phyloP scores from a whole-genome alignment of 2,797 vertebrate genomes.

The Macropus fuliginosus region DNA sequence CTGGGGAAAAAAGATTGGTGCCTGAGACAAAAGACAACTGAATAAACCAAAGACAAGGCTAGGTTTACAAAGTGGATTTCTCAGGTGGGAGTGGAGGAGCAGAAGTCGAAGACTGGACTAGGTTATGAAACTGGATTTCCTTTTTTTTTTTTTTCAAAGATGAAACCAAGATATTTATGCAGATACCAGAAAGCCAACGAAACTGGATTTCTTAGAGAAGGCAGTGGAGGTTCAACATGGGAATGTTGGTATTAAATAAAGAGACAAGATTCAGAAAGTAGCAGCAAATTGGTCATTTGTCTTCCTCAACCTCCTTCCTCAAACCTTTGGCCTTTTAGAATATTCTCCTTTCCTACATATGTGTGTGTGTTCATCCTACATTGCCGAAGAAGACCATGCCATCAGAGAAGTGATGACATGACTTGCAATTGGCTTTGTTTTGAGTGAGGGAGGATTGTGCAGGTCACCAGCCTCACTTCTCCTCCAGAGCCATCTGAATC shows the following conservation, averaged over 20 bases:
- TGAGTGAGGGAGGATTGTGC: too few species aligned
- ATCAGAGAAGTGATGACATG: too few species aligned
- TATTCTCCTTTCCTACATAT: neutral
- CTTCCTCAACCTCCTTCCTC: neutral
- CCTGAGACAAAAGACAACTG: neutral
- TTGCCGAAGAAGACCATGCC: too few species aligned
- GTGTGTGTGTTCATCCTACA: too few species aligned
- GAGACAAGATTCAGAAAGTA: neutral
- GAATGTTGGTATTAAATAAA: neutral
- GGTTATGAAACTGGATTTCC: neutral
- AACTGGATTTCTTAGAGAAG: neutral
- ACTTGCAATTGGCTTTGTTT: too few species aligned
- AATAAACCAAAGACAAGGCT: neutral
- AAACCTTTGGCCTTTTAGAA: neutral
- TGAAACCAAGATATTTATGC: too few species aligned
- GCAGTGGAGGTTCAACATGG: neutral
- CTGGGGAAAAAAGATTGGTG: neutral
- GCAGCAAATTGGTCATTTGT: neutral
- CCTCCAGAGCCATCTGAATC: too few species aligned
- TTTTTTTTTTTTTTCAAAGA: too few species aligned
- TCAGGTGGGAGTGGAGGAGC: neutral
- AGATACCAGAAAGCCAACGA: neutral
- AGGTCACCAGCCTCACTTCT: too few species aligned
- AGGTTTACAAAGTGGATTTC: neutral
- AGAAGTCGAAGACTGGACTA: neutral